Evolutionary conservation across 1,140 invertebrate species (phyloP).

Genomic region (Solen grandis): DNA sequence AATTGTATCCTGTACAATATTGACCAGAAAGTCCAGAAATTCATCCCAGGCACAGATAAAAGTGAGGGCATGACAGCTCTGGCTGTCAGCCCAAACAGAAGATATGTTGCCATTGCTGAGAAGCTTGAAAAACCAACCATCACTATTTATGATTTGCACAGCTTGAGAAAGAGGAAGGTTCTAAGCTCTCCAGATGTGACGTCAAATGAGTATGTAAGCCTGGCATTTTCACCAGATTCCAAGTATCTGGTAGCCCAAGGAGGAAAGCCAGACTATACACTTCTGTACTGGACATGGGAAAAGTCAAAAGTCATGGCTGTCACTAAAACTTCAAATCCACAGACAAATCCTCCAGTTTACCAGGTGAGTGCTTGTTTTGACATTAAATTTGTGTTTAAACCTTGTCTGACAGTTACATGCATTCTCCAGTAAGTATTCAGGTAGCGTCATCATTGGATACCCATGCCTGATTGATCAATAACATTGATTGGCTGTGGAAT

Average conservation of each 20-base stretch:
- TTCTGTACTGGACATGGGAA: constrained; percentile 92
- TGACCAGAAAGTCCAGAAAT: constrained; percentile 81
- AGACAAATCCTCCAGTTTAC: constrained; percentile 79
- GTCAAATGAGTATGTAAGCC: constrained; percentile 85
- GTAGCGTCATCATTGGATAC: no score
- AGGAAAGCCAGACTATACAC: constrained; percentile 89
- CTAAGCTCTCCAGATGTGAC: constrained; percentile 77
- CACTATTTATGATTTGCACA: constrained; percentile 82
- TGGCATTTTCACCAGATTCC: constrained; percentile 90
- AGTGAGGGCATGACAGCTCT: constrained; percentile 80
- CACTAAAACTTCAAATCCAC: constrained; percentile 84
- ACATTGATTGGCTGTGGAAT: no score
- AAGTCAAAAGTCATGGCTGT: constrained; percentile 90
- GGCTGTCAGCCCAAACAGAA: constrained; percentile 80
- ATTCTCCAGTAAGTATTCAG: no score
- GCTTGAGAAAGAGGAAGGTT: constrained; percentile 80
- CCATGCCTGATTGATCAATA: no score
- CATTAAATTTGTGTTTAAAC: neutral
- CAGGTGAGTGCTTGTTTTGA: constrained; percentile 78
- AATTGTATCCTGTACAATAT: constrained; percentile 82
- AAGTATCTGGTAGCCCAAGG: constrained; percentile 89
- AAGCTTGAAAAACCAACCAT: constrained; percentile 81
- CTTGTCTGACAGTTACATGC: no score
- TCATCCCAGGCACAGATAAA: constrained; percentile 80
- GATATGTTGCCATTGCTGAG: constrained; percentile 80